Evolutionary conservation across 1,140 invertebrate species (phyloP).

Genomic region (Papilio helenus): DNA sequence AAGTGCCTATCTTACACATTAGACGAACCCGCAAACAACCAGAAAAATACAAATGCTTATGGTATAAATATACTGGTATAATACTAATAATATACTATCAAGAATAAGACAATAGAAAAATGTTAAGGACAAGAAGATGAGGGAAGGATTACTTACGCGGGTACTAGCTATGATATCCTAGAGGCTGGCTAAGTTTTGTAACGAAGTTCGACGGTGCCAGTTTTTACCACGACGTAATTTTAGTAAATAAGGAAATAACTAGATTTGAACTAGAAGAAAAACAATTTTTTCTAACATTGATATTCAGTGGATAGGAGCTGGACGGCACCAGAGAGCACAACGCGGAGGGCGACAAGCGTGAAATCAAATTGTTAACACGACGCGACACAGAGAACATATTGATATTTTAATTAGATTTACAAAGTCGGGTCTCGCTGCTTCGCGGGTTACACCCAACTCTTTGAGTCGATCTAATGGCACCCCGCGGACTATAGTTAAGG

Average conservation of each 20-base stretch:
- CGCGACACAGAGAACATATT: slow-evolving; percentile 75
- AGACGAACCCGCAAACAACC: too few relatives aligned
- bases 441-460: slow-evolving; percentile 78
- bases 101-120: too few relatives aligned
- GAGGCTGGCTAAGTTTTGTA: too few relatives aligned
- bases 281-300: background rate
- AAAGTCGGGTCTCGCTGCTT: slow-evolving; percentile 72
- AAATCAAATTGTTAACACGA: slow-evolving; percentile 80
- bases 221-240: too few relatives aligned
- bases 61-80: too few relatives aligned
- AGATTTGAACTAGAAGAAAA: background rate
- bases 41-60: too few relatives aligned
- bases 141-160: too few relatives aligned
- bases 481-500: slow-evolving; percentile 78
- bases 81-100: too few relatives aligned
- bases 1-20: background rate
- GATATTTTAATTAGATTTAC: slow-evolving; percentile 83
- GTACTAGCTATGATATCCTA: too few relatives aligned
- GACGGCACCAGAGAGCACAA: slow-evolving; percentile 34
- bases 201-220: too few relatives aligned
- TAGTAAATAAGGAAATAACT: too few relatives aligned
- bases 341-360: slow-evolving; percentile 70
- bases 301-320: slow-evolving; percentile 14
- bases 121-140: too few relatives aligned
- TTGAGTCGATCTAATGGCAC: slow-evolving; percentile 80